Evolutionary conservation across 2,888 invertebrate species (phyloP).

Genomic region (Drosophila pseudotakahashii): DNA sequence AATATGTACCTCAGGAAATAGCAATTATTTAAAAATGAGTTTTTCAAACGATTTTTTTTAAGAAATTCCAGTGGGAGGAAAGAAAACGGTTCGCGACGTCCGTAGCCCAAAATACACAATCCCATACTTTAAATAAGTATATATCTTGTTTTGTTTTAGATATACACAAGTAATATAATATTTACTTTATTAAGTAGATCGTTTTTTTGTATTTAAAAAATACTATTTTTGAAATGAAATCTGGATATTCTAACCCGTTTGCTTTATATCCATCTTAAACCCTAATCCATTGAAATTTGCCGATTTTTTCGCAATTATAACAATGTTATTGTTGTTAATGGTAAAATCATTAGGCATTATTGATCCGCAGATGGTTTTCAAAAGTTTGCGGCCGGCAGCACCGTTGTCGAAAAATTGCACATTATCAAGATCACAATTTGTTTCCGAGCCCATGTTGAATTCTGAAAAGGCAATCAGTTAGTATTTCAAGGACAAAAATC

Average conservation of each 20-base stretch:
- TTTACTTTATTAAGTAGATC: not conserved
- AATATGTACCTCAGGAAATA: no score
- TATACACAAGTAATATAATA: no score
- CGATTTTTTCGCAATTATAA: slow-evolving; percentile 86
- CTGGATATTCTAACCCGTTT: not conserved
- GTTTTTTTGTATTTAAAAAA: not conserved
- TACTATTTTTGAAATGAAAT: not conserved
- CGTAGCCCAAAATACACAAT: no score
- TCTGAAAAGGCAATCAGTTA: slow-evolving; percentile 33
- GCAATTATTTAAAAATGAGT: no score
- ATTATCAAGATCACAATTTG: slow-evolving; percentile 87
- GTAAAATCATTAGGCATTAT: slow-evolving; percentile 81
- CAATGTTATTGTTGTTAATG: slow-evolving; percentile 83
- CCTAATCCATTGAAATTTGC: slow-evolving; percentile 90
- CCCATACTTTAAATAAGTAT: no score
- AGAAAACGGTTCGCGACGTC: no score
- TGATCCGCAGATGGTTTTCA: slow-evolving; percentile 84
- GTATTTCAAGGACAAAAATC: not conserved
- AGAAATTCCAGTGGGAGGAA: no score
- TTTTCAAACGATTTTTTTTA: no score
- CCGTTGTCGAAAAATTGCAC: slow-evolving; percentile 85
- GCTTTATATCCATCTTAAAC: slow-evolving; percentile 86
- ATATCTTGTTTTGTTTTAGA: no score
- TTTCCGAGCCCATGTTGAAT: slow-evolving; percentile 87
- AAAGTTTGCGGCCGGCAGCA: slow-evolving; percentile 56